Evolutionary conservation across 2,888 invertebrate genomes (phyloP).

Genomic region (Leucophenga montana): DNA sequence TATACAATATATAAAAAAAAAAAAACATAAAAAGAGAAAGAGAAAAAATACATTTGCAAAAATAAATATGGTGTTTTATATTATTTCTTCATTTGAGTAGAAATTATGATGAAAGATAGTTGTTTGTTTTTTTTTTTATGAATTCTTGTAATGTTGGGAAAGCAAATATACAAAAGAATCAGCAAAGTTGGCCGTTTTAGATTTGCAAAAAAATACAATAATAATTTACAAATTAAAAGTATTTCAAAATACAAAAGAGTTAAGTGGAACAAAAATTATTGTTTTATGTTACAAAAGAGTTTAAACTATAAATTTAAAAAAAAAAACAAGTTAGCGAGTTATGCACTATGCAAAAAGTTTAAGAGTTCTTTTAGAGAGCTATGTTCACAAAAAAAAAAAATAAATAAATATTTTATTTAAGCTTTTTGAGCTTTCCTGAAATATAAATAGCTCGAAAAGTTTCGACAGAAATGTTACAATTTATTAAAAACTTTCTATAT

Average conservation of each 20-base stretch:
- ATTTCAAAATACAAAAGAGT: not conserved
- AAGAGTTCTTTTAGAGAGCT: no score
- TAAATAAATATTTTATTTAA: no score
- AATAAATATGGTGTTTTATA: slow-evolving; percentile 26
- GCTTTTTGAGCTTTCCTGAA: no score
- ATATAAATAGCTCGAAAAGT: no score
- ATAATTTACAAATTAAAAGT: not conserved
- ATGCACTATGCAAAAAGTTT: no score
- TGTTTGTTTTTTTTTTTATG: no score
- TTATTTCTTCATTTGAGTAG: slow-evolving; percentile 3
- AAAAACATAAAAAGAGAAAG: slow-evolving; percentile 18
- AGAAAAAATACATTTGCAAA: slow-evolving; percentile 24
- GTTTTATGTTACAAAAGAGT: not conserved
- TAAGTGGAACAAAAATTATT: slow-evolving; percentile 3
- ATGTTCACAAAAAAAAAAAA: no score
- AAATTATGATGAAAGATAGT: not conserved
- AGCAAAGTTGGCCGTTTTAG: not conserved
- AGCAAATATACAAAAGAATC: slow-evolving; percentile 11
- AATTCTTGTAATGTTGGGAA: not conserved
- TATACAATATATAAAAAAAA: no score
- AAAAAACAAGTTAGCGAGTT: no score
- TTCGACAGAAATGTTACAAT: no score
- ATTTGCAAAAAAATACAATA: not conserved
- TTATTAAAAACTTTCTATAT: no score
- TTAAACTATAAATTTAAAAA: not conserved